Conservation (phyloP, 2,888 invertebrate species). For the Pseudeuparius sepicola region DNA sequence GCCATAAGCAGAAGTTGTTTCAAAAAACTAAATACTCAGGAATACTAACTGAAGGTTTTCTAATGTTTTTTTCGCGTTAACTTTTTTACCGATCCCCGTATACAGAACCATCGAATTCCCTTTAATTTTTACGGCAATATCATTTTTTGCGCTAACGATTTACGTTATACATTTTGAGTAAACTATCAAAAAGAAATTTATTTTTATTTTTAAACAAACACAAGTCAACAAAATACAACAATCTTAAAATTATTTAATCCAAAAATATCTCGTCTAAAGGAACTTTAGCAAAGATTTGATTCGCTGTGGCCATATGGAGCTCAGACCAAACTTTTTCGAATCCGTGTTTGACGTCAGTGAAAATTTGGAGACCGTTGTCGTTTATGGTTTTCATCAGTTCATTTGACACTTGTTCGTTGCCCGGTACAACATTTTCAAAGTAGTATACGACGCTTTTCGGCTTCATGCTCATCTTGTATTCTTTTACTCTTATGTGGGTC, state of each 20-base stretch:
- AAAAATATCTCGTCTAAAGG: slow-evolving; percentile 28
- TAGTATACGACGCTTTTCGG: slow-evolving; percentile 39
- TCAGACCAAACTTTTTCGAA: slow-evolving; percentile 24
- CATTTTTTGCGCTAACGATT: too few relatives aligned
- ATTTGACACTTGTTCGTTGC: slow-evolving; percentile 27
- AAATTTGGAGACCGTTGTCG: slow-evolving; percentile 27
- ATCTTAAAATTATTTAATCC: slow-evolving; percentile 11
- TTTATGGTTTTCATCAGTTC: slow-evolving; percentile 27
- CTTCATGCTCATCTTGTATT: slow-evolving; percentile 44
- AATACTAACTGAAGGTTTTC: too few relatives aligned
- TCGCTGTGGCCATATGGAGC: slow-evolving; percentile 22
- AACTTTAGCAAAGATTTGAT: slow-evolving; percentile 26
- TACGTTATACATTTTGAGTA: too few relatives aligned
- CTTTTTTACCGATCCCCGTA: too few relatives aligned
- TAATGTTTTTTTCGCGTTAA: too few relatives aligned
- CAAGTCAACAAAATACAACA: too few relatives aligned
- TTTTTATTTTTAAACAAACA: too few relatives aligned
- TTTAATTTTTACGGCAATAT: too few relatives aligned
- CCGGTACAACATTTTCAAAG: slow-evolving; percentile 27
- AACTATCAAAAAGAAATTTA: too few relatives aligned
- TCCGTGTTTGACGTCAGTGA: slow-evolving; percentile 26
- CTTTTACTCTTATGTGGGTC: slow-evolving; percentile 21
- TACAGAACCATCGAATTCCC: too few relatives aligned
- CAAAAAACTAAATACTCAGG: too few relatives aligned
- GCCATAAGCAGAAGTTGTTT: too few relatives aligned